Conservation (phyloP, 2,797 vertebrate genomes). For the Pseudomugil gertrudae region DNA sequence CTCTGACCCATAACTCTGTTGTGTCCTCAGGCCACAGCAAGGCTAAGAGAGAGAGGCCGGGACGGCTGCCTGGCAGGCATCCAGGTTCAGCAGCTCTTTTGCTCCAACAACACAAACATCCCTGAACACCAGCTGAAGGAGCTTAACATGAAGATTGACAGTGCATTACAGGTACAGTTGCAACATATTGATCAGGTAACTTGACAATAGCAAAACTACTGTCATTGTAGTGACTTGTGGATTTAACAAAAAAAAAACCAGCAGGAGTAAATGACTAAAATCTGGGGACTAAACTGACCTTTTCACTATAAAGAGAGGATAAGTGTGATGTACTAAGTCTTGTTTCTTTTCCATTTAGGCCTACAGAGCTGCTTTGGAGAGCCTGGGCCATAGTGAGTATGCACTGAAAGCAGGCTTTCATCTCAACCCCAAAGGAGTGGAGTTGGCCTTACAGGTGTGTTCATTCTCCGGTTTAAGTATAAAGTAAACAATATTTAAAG, state of each 20-base stretch:
- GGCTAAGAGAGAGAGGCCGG: conserved; percentile 91
- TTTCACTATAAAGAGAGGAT: not conserved
- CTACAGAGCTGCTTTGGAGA: conserved; percentile 94
- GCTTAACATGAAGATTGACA: conserved; percentile 95
- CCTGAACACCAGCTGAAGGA: conserved; percentile 98
- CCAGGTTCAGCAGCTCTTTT: conserved; percentile 98
- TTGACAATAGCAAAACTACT: not conserved
- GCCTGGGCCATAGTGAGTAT: conserved; percentile 97
- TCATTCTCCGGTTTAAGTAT: not conserved
- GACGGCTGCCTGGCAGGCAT: conserved; percentile 95
- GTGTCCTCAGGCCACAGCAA: conserved; percentile 87
- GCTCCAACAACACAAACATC: conserved; percentile 93
- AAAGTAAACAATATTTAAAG: not conserved
- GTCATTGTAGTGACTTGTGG: not conserved
- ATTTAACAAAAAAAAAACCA: not conserved
- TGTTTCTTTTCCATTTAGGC: conserved; percentile 79
- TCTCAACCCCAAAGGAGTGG: conserved; percentile 94
- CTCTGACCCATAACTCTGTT: conserved; percentile 35
- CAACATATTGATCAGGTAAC: not conserved
- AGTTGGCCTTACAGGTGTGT: conserved; percentile 92
- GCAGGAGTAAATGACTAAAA: not conserved
- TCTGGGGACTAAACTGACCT: not conserved
- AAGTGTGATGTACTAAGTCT: not conserved
- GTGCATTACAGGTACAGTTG: conserved; percentile 89
- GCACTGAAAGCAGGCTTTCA: conserved; percentile 98